These are phyloP conservation scores for Leiothrix lutea DNA, from an alignment of 2,113 vertebrate genomes.

Conservation along the genomic window DNA sequence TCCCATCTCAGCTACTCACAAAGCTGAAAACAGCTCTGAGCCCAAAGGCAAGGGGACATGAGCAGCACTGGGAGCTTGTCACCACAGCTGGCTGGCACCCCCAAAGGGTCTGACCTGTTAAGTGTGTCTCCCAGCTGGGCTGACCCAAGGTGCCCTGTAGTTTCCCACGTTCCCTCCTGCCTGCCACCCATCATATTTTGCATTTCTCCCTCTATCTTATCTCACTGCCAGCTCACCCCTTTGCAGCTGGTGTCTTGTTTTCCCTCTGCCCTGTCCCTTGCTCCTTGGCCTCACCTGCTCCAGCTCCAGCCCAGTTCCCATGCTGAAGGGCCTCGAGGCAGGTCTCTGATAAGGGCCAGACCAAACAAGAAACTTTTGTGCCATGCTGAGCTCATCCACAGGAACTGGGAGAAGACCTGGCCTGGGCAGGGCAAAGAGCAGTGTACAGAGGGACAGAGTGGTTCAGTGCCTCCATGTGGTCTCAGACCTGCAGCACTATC, in stretches of 20 bases:
- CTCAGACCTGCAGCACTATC: rapidly evolving
- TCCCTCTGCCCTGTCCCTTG: background rate
- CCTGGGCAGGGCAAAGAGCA: background rate
- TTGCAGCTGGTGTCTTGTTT: slow-evolving; percentile 63
- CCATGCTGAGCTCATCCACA: background rate
- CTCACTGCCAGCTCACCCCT: background rate
- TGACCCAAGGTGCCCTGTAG: background rate
- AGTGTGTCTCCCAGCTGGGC: background rate
- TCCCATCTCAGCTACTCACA: background rate
- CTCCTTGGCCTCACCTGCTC: slow-evolving; percentile 41
- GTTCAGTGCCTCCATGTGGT: background rate
- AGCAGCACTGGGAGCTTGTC: background rate
- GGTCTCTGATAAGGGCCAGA: slow-evolving; percentile 59
- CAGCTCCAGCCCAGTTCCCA: background rate
- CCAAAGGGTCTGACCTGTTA: background rate
- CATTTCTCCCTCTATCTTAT: slow-evolving; percentile 66
- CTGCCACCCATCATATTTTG: slow-evolving; percentile 45
- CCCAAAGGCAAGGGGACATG: background rate
- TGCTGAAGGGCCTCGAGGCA: slow-evolving; percentile 23
- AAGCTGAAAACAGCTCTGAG: background rate
- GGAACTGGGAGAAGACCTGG: background rate
- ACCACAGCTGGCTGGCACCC: background rate
- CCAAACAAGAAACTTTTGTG: slow-evolving; percentile 66
- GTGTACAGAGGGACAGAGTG: background rate
- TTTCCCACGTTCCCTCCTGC: slow-evolving; percentile 9